These are phyloP conservation scores for Hymenopus coronatus DNA, from an alignment of 2,888 invertebrate species.

Conservation along the genomic window DNA sequence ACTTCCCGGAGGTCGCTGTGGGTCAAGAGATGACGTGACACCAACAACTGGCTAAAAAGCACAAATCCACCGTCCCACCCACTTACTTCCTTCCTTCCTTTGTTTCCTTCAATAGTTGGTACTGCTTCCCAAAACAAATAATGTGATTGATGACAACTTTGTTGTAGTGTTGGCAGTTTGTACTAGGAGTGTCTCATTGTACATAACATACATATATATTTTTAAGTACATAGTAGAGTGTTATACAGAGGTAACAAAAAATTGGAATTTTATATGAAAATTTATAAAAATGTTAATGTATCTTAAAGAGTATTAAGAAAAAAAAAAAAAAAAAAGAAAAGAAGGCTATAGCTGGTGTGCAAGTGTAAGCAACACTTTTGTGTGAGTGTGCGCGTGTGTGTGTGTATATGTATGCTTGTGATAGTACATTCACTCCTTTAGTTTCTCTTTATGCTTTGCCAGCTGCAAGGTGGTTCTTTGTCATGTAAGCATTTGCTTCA, in stretches of 20 bases:
- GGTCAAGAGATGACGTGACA: neutral
- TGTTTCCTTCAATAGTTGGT: neutral
- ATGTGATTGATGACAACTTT: neutral
- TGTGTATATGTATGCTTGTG: too few relatives aligned
- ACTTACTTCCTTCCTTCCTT: neutral
- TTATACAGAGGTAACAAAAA: constrained; percentile 6
- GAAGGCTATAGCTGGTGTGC: neutral
- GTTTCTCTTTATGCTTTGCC: neutral
- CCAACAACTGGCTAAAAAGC: neutral
- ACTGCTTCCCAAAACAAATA: neutral
- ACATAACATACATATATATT: constrained; percentile 8
- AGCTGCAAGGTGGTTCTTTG: neutral
- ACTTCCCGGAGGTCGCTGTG: neutral
- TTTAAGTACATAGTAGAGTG: constrained; percentile 20
- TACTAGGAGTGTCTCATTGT: neutral
- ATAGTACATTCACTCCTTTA: too few relatives aligned
- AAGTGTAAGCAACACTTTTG: neutral
- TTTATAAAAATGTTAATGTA: neutral
- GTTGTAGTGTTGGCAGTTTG: constrained; percentile 1
- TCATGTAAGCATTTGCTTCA: neutral
- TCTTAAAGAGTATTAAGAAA: neutral
- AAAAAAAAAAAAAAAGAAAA: neutral
- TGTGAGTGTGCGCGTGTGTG: neutral
- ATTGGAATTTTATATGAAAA: constrained; percentile 20
- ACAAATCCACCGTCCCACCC: neutral